A percentile compares a stretch with the other conserved stretches of the same genome.
phyloP scores from a whole-genome alignment of 2,888 invertebrate genomes.

The Hipparchia semele region DNA sequence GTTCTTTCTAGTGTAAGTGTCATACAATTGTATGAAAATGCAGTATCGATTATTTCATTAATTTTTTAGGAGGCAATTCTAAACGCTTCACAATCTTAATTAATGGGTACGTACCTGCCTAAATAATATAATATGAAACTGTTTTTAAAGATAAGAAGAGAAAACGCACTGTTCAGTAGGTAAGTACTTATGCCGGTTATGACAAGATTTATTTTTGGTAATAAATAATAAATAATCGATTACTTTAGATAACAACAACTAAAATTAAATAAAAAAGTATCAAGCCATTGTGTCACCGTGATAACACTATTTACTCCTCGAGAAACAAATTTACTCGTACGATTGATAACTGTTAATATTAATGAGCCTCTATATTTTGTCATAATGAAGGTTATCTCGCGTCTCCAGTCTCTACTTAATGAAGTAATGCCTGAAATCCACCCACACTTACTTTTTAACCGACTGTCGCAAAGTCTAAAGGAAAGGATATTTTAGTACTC shows the following conservation, averaged over 20 bases:
- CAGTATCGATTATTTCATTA: no score
- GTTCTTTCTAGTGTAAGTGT: no score
- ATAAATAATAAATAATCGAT: not conserved
- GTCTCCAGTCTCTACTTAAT: not conserved
- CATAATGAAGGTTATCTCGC: constrained; percentile 43
- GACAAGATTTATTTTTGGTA: not conserved
- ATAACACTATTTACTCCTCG: constrained; percentile 33
- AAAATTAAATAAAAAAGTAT: constrained; percentile 3
- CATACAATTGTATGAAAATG: no score
- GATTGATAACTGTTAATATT: constrained; percentile 38
- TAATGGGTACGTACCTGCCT: no score
- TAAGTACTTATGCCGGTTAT: not conserved
- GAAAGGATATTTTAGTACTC: no score
- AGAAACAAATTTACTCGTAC: constrained; percentile 28
- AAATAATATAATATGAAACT: not conserved
- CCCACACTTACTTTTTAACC: not conserved
- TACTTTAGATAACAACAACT: constrained; percentile 3
- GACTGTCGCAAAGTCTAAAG: no score
- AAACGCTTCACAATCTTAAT: no score
- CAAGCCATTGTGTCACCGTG: constrained; percentile 16
- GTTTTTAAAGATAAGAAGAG: not conserved
- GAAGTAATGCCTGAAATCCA: not conserved
- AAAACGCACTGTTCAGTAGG: not conserved
- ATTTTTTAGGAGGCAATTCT: no score
- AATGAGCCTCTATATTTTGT: constrained; percentile 38